Conservation (phyloP, 92 coral and sea anemone genomes). For the Epizoanthus ramosus region DNA sequence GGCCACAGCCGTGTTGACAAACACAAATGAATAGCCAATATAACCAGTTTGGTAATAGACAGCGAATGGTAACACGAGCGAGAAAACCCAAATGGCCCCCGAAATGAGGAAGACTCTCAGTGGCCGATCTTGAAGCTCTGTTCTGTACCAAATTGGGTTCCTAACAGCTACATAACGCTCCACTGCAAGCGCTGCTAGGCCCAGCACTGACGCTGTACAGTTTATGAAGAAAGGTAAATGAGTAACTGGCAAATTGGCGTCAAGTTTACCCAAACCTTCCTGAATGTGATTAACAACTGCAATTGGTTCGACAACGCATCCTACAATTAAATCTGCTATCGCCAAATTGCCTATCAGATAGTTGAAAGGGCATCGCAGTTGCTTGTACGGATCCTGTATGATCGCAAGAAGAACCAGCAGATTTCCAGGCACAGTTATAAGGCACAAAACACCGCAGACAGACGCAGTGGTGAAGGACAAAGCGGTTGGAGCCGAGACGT, state of each 20-base stretch:
- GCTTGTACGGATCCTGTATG: constrained; percentile 48
- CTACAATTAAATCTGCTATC: constrained; percentile 46
- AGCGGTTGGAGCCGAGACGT: constrained; percentile 40
- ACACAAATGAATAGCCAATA: constrained; percentile 32
- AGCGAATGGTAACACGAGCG: constrained; percentile 1
- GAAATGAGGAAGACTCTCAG: constrained; percentile 34
- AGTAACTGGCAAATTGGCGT: not conserved
- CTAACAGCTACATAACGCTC: constrained; percentile 51
- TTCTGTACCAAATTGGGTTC: constrained; percentile 41
- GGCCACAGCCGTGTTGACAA: constrained; percentile 24
- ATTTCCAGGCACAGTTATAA: constrained; percentile 52
- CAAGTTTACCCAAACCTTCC: constrained; percentile 36
- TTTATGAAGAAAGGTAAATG: constrained; percentile 55
- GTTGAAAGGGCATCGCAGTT: constrained; percentile 51
- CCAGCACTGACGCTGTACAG: constrained; percentile 51
- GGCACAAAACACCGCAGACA: constrained; percentile 29
- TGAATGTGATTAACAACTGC: constrained; percentile 29
- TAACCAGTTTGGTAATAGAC: constrained; percentile 26
- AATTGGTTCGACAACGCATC: constrained; percentile 43
- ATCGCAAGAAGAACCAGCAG: constrained; percentile 55
- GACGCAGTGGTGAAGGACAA: constrained; percentile 49
- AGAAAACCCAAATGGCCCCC: constrained; percentile 15
- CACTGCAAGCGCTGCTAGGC: constrained; percentile 46
- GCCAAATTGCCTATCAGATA: constrained; percentile 48
- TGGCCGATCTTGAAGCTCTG: constrained; percentile 38